phyloP scores from a whole-genome alignment of 2,113 vertebrate species.

The Periophthalmus modestus region DNA sequence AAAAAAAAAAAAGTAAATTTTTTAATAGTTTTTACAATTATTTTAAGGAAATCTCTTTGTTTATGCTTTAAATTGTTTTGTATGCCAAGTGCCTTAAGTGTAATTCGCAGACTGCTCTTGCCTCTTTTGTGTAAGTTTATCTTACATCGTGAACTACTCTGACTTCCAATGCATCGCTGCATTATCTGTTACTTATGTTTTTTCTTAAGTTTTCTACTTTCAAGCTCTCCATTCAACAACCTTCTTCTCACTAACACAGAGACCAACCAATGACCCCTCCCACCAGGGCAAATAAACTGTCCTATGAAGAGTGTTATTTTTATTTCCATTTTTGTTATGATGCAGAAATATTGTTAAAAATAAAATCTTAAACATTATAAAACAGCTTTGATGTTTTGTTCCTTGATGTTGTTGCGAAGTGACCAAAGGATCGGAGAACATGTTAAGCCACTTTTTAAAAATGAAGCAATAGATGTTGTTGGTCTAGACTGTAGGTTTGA shows the following conservation, averaged over 20 bases:
- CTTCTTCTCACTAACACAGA: constrained; percentile 51
- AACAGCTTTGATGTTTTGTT: neutral
- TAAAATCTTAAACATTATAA: constrained; percentile 62
- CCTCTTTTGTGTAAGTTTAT: constrained; percentile 38
- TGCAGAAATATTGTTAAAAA: constrained; percentile 66
- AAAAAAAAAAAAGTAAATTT: neutral
- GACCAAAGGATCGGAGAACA: no score
- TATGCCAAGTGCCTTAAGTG: constrained; percentile 73
- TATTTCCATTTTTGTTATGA: constrained; percentile 58
- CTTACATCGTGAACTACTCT: constrained; percentile 15
- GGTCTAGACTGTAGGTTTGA: no score
- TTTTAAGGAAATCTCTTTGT: constrained; percentile 36
- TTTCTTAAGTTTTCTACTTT: constrained; percentile 15
- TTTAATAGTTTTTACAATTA: constrained; percentile 21
- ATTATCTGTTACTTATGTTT: constrained; percentile 10
- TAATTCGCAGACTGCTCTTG: constrained; percentile 48
- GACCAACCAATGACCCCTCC: constrained; percentile 59
- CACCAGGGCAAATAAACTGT: constrained; percentile 43
- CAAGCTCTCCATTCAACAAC: constrained; percentile 44
- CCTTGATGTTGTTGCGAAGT: no score
- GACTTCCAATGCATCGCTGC: neutral
- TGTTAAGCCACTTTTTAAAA: no score
- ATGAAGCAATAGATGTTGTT: no score
- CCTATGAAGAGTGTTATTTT: constrained; percentile 69
- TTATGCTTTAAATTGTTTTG: constrained; percentile 52